Conservation (phyloP, 2,888 invertebrate genomes). For the Leptopilina myrica region DNA sequence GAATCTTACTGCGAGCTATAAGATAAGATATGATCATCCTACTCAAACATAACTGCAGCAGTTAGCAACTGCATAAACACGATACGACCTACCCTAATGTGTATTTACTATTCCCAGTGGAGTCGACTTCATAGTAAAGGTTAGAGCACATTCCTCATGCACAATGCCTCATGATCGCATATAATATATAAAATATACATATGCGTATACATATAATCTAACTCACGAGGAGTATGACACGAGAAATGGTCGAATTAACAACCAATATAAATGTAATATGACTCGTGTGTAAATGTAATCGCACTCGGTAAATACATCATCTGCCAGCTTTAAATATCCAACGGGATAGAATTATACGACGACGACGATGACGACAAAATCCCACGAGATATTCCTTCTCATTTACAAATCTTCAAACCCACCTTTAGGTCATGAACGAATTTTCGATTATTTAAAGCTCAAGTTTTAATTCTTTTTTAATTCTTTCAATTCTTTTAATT, state of each 20-base stretch:
- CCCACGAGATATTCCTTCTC: conserved; percentile 54
- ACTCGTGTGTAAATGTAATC: conserved; percentile 45
- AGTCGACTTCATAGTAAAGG: conserved; percentile 22
- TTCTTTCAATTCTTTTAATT: no score
- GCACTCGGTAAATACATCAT: conserved; percentile 27
- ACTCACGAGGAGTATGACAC: conserved; percentile 36
- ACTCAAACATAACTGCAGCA: conserved; percentile 11
- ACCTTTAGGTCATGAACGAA: neutral
- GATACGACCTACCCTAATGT: conserved; percentile 29
- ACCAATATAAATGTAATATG: conserved; percentile 44
- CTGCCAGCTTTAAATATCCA: conserved; percentile 1
- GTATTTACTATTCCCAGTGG: conserved; percentile 31
- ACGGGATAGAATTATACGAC: conserved; percentile 59
- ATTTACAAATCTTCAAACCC: neutral
- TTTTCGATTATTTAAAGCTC: no score
- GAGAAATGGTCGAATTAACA: conserved; percentile 46
- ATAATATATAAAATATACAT: conserved; percentile 17
- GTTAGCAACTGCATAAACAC: conserved; percentile 26
- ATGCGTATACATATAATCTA: conserved; percentile 25
- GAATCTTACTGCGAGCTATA: neutral
- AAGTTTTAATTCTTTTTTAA: no score
- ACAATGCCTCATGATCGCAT: neutral
- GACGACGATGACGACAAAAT: conserved; percentile 59
- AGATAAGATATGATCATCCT: conserved; percentile 27
- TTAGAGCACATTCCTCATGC: conserved; percentile 16